Conservation (phyloP, 2,797 vertebrate genomes). For the Acanthurus tractus region DNA sequence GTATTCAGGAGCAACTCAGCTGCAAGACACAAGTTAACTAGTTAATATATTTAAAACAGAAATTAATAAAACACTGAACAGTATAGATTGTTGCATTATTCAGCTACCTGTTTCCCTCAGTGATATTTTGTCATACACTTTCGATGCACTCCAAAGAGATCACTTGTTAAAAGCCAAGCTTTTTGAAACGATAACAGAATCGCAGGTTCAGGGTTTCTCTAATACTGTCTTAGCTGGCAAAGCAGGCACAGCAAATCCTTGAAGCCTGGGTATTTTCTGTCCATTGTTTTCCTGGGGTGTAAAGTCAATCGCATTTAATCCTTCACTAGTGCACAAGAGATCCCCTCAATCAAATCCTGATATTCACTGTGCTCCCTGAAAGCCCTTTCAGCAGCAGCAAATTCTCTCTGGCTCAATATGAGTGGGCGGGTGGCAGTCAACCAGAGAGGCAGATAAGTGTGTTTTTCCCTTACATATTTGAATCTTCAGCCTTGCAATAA, state of each 20-base stretch:
- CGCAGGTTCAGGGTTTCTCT: conserved; percentile 29
- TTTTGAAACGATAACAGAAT: conserved; percentile 27
- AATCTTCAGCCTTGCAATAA: conserved; percentile 43
- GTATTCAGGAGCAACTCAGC: conserved; percentile 22
- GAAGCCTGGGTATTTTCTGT: conserved; percentile 52
- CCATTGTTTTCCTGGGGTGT: conserved; percentile 70
- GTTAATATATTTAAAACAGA: background rate
- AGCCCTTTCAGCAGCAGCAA: conserved; percentile 45
- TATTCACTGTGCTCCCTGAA: conserved; percentile 46
- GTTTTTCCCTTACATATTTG: conserved; percentile 51
- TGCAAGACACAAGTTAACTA: background rate
- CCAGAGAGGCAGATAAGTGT: conserved; percentile 56
- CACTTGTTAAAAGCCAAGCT: conserved; percentile 28
- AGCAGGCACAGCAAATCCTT: conserved; percentile 51
- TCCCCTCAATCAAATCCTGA: conserved; percentile 67
- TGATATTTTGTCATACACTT: background rate
- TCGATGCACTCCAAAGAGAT: conserved; percentile 13
- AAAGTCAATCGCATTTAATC: conserved; percentile 79
- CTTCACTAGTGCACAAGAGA: conserved; percentile 57
- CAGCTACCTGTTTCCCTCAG: background rate
- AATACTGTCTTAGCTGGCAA: conserved; percentile 22
- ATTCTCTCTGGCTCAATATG: conserved; percentile 43
- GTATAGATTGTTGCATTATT: background rate
- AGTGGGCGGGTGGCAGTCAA: conserved; percentile 44
- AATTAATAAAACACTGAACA: background rate